Evolutionary conservation across 2,888 invertebrate species (phyloP), one percentile per base, ranked within the genome.

Genomic region (Cerastis rubricosa): DNA sequence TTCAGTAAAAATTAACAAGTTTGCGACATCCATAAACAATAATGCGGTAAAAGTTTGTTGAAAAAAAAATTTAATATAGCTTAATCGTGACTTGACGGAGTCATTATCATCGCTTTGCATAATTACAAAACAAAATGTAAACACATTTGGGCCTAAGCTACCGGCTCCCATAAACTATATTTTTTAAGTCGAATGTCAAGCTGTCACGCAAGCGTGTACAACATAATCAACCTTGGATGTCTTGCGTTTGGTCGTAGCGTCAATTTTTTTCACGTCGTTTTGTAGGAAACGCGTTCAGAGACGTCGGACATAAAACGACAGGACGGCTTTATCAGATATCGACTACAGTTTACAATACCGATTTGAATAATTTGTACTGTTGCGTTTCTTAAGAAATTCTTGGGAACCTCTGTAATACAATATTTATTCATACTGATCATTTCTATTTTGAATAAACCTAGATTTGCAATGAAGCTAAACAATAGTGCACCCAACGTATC

Each of bases 171-270:
- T 89, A 89, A 91, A 91, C 89, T 89, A 90, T 90, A 91, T 88
- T 93, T 93, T 93, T 91, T 87, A 89, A 89, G 85, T 89, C 87
- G 89, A 95, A 95, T 94, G 93, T 91, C 91, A 91, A 92, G 81
- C 86, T 90, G 92, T 93, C 96, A 96, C 95, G 95, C 96, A 81
- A 95, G 85, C 86, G 76, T 85, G 88, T 90, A 94, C 90, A 90
- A 92, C 89, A 92, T 92, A 90, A 92, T 92, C 89, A 90, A 84
- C 86, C 78, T 87, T 78, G 78, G 67, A 78, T 72, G 43, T 68
- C 76, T 79, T 78, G 76, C 74, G 74, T 88, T 88, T 82, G 67
- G 71, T 80, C 51, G 59, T 69, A 77, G 78, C 49, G 85, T 88
- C 86, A 89, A 91, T 89, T 88, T 91, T 91, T 90, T 91, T 87